A percentile compares a stretch with the other conserved stretches of the same genome.
These are phyloP conservation scores for Drosophila ercepeae DNA, from an alignment of 1,140 invertebrate genomes.

Conservation along the genomic window DNA sequence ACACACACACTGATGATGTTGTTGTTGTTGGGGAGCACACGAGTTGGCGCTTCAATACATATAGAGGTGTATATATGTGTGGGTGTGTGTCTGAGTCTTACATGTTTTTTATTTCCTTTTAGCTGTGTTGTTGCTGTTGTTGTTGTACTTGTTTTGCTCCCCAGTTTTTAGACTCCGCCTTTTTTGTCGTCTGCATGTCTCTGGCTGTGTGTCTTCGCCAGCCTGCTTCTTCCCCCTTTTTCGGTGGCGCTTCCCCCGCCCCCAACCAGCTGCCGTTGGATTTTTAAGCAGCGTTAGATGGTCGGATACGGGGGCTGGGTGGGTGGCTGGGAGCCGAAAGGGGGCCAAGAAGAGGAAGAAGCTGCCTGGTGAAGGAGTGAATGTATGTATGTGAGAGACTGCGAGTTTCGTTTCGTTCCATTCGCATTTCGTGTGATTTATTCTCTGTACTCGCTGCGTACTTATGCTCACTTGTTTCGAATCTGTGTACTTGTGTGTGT, in stretches of 20 bases:
- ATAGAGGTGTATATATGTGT: constrained; percentile 46
- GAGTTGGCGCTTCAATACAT: constrained; percentile 63
- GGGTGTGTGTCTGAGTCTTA: constrained; percentile 62
- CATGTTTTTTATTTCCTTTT: constrained; percentile 78
- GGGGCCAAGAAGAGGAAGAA: constrained; percentile 7
- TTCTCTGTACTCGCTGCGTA: constrained; percentile 78
- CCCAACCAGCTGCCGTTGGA: constrained; percentile 68
- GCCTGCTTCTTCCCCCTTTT: neutral
- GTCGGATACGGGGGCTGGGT: too few species aligned
- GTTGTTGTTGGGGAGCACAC: constrained; percentile 70
- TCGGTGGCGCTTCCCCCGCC: neutral
- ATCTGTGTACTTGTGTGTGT: constrained; percentile 20
- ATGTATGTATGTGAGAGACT: constrained; percentile 55
- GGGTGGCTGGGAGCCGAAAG: neutral
- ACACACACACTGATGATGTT: constrained; percentile 54
- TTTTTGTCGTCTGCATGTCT: constrained; percentile 80
- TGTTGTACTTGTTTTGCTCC: constrained; percentile 71
- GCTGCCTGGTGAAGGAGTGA: constrained; percentile 71
- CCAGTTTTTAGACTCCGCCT: constrained; percentile 82
- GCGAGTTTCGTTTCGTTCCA: constrained; percentile 65
- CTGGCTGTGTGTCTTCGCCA: constrained; percentile 62
- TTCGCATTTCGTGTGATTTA: constrained; percentile 81
- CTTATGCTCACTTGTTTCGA: constrained; percentile 72
- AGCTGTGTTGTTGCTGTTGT: constrained; percentile 42
- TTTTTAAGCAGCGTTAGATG: constrained; percentile 67